Base-by-base conservation (phyloP, 35 echinoderm and acorn worm species). In the Ophiothrix spiculata region DNA sequence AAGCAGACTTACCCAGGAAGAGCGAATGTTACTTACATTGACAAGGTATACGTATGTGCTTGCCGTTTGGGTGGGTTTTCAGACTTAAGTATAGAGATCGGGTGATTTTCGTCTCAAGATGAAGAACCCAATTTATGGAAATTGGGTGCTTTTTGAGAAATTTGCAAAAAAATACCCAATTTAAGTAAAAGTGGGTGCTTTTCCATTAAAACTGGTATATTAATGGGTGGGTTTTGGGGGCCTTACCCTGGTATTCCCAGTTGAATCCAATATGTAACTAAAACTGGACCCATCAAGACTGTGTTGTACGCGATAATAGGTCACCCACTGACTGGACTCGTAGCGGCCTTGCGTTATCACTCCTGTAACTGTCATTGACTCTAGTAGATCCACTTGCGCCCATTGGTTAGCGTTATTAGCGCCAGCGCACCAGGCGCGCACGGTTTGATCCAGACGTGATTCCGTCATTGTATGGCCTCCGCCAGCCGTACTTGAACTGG, bases 401-500 rank as follows among this genome's bases (percentile, higher is more conserved):
- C 76, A 78, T 35, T 78, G 76, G 32, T 39, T 10, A 1, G 10
- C 3, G 36, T 78, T 78, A n/a, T 78, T 78, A 1, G 76, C 1
- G 1, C 1, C 38, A 21, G 76, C 76, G 3, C 12, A 3, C 76
- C 76, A 78, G 33, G 76, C 11, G 2, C 76, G 17, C 3, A 78
- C 25, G 60, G 8, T 69, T 28, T 69, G 60, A 25, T 69, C 60
- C 29, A 69, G 23, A 2, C 60, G 60, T 15, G 6, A 6, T 69
- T 25, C 16, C 16, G 60, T 69, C 1, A n/a, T 28, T 2, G 3
- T 25, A 69, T n/a, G 29, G 25, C 10, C 1, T 4, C 60, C 25
- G 23, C 25, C 60, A n/a, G 85, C 75, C 64, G 80, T 84, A 38
- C 56, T 73, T 0, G 93, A 95, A 37, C 80, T 54, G 10, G 80